Evolutionary conservation across 2,888 invertebrate genomes (phyloP), one percentile per base, ranked within the genome.

Genomic region (Pachymerium ferrugineum): DNA sequence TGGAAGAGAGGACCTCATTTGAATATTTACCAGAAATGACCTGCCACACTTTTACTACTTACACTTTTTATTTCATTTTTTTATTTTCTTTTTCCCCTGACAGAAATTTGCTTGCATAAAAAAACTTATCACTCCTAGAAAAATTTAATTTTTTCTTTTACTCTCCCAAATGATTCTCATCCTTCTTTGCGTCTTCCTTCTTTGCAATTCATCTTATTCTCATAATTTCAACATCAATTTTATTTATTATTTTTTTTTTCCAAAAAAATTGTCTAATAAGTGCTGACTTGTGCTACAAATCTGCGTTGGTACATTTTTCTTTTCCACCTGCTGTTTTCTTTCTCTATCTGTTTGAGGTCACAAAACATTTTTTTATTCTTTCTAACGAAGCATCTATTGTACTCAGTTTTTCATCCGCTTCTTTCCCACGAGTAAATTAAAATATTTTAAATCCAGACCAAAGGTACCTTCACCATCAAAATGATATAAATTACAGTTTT

Each of bases 401-500:
- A 54, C 47, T 54, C 47, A 22, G 47, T 22, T 54, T 54, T 54
- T 54, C 47, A 54, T 54, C 47, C 19, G 47, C 47, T 19, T 19
- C 47, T 19, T 54, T 54, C 47, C 47, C 47, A 54, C 16, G 47
- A 54, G 47, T 10, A 54, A 54, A 22, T 54, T 54, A 54, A 54
- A 54, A 54, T 54, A 54, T 54, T 22, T 54, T 54, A 54, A 54
- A 54, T 54, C 22, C 47, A 54, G 47, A 54, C 47, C 47, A 54
- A 54, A 19, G 16, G n/a, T n/a, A n/a, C n/a, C n/a, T n/a, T n/a
- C n/a, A n/a, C n/a, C n/a, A n/a, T n/a, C 47, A 19, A 22, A 19
- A 54, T 54, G 22, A 54, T 22, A 19, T 54, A 54, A 54, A n/a
- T n/a, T n/a, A n/a, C n/a, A n/a, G n/a, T n/a, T n/a, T n/a, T n/a